Evolutionary conservation across 2,797 vertebrate species (phyloP), one percentile per base, ranked within the genome.

Genomic region (Antennarius maculatus): DNA sequence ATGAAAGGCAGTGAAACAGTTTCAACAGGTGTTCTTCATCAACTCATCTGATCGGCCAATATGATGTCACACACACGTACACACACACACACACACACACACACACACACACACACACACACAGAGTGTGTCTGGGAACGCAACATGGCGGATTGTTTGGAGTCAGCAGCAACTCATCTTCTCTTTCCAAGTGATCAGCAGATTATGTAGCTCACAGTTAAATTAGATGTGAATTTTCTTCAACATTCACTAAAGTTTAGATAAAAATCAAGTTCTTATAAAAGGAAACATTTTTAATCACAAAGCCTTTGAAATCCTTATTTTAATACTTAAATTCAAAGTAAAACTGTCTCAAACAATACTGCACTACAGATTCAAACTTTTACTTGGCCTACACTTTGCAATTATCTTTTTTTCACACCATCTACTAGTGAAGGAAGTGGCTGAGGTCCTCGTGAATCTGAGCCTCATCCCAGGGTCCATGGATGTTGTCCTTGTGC

Each of bases 401-500:
- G 7, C 9, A 27, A 18, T 27, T 46, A 15, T 14, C 3, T 16
- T 52, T 52, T 1, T 3, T 8, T 17, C 15, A 3, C 7, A 45
- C 29, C 58, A 43, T 49, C 17, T 31, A 76, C 94, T 88, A 93
- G 66, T 91, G 76, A 45, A 96, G 91, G 81, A 97, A 95, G 77
- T 79, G 91, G 54, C 94, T 94, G 29, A 99, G 91, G 79, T 99
- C 98, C 80, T 99, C 98, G 4, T 93, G 95, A 82, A 99, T 99
- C 86, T 97, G 97, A 0, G 98, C 98, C 86, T 99, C 98, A 0
- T 99, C 98, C 98, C 98, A 99, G 0, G 98, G 97, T 9, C 98
- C 98, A 0, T 99, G 96, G 77, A 99, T 99, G 83, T 98, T 99
- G 90, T 99, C 96, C 82, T 99, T 99, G 82, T 96, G 95, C 69